Conservation (phyloP, 2,113 vertebrate genomes). For the Trematocara variabile region DNA sequence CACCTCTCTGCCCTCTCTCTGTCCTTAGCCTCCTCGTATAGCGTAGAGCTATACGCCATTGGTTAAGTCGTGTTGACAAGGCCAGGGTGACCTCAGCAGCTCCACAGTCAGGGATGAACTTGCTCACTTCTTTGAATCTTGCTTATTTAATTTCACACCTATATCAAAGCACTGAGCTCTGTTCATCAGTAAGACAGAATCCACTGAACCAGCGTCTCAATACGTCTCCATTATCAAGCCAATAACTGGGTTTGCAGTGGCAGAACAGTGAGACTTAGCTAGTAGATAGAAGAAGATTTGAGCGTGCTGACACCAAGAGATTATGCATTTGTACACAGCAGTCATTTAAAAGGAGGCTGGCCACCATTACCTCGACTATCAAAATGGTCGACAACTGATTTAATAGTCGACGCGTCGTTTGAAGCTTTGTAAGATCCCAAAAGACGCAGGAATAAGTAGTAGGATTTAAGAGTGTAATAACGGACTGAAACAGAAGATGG, state of each 20-base stretch:
- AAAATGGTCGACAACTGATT: no score
- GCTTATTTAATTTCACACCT: neutral
- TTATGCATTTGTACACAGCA: neutral
- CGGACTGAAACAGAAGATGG: no score
- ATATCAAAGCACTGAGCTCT: neutral
- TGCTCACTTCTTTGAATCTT: neutral
- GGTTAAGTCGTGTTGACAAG: neutral
- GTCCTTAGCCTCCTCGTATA: neutral
- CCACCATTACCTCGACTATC: neutral
- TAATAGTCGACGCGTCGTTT: no score
- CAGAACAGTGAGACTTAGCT: neutral
- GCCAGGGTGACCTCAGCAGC: neutral
- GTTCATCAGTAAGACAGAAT: constrained; percentile 1
- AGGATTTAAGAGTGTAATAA: no score
- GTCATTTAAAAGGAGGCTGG: neutral
- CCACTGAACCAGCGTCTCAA: neutral
- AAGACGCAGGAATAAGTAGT: no score
- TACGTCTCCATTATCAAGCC: neutral
- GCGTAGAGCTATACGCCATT: neutral
- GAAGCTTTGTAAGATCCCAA: no score
- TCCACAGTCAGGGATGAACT: neutral
- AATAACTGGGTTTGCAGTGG: constrained; percentile 1
- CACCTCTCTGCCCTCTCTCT: neutral
- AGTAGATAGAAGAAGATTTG: neutral
- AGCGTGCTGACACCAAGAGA: neutral